Base-by-base conservation (phyloP, 1,140 invertebrate genomes). In the Heliothis subflexa region DNA sequence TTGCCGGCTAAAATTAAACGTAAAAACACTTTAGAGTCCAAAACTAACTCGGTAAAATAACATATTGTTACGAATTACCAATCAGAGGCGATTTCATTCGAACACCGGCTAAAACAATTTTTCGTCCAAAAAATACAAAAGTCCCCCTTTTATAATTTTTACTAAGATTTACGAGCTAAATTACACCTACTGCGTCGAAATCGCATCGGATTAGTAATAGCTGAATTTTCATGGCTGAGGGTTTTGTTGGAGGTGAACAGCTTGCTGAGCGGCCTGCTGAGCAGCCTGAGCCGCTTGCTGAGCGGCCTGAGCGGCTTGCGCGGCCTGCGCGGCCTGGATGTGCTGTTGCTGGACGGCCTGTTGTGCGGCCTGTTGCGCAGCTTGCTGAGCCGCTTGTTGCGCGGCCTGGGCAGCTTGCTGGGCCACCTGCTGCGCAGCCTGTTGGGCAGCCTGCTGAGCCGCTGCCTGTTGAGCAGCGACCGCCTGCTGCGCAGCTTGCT, bases 131-230 rank as follows among this genome's bases (percentile, higher is more conserved):
- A 88, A 85, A 85, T 84, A 84, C 81, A 66, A 79, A 81, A 71
- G 50, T 80, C 62, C 13, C 55, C 59, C 72, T 78, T 74, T 59
- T 73, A 82, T 73, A 66, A 78, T 77, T 74, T 54, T 78, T 72
- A 59, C 76, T 70, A 68, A 28, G 50, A 59, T 75, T 68, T 75
- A 74, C 59, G 71, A 70, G 75, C 76, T 68, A 81, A 81, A 76
- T 78, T 77, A 76, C 72, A 76, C 33, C 68, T 77, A 72, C 78
- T 81, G 66, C 55, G 71, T 70, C 78, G 89, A 93, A 93, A 93
- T 93, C 92, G 93, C 91, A 83, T 95, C 89, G 90, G 93, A 94
- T 95, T 95, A 95, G 94, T 95, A 95, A 94, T 95, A 95, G 89
- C 86, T 94, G 88, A 94, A 95, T 89, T 95, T 94, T 95, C 94